These are phyloP conservation scores for Bugula neritina DNA, from an alignment of 2,888 invertebrate species.

Conservation along the genomic window DNA sequence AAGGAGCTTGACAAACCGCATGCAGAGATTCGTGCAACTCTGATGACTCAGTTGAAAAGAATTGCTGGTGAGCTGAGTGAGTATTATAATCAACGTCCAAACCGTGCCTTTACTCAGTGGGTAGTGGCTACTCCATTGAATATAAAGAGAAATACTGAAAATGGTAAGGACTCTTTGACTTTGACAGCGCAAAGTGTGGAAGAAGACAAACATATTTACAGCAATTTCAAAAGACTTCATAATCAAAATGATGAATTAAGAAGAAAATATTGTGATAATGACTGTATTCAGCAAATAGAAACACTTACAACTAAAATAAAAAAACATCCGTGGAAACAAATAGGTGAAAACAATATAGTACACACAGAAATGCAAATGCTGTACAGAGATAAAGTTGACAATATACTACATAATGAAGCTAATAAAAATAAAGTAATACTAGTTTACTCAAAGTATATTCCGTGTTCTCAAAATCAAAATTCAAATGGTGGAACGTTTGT, in stretches of 20 bases:
- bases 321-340: no score
- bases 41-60: no score
- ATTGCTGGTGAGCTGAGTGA: no score
- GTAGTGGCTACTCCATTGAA: neutral
- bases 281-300: neutral
- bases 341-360: neutral
- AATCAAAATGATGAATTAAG: no score
- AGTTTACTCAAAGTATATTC: neutral
- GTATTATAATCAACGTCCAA: no score
- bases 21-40: no score
- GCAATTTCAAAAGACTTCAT: neutral
- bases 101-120: neutral
- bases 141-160: neutral
- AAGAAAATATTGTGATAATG: no score
- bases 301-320: neutral
- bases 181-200: neutral
- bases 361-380: neutral
- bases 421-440: neutral
- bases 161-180: neutral
- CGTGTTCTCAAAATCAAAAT: neutral
- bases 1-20: no score
- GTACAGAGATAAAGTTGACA: neutral
- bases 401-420: neutral
- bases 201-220: neutral
- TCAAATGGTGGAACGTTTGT: neutral